A percentile compares a stretch with the other conserved stretches of the same genome.
Evolutionary conservation across 2,888 invertebrate genomes (phyloP).

Genomic region (Perizoma affinitatum): DNA sequence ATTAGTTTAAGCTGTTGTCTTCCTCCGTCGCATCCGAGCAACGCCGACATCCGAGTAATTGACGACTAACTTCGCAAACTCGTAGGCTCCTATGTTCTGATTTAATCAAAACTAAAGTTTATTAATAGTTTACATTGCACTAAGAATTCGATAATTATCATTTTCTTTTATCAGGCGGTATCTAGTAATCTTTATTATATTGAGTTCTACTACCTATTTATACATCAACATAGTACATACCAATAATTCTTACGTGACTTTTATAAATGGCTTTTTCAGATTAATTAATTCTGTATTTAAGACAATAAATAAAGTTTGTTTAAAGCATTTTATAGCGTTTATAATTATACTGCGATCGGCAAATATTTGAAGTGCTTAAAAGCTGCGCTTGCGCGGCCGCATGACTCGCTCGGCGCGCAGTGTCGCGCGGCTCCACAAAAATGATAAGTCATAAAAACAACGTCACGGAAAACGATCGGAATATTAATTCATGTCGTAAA

Average conservation of each 20-base stretch:
- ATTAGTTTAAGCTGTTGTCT: slow-evolving; percentile 77
- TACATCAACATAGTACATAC: slow-evolving; percentile 18
- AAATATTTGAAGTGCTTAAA: slow-evolving; percentile 65
- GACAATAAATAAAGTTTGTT: slow-evolving; percentile 72
- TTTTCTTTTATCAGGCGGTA: too few relatives aligned
- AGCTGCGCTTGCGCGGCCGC: slow-evolving; percentile 55
- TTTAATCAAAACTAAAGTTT: slow-evolving; percentile 64
- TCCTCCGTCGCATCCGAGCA: slow-evolving; percentile 60
- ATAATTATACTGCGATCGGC: slow-evolving; percentile 70
- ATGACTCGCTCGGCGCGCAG: slow-evolving; percentile 44
- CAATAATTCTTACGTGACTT: slow-evolving; percentile 33
- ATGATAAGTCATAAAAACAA: slow-evolving; percentile 84
- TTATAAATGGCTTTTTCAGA: slow-evolving; percentile 44
- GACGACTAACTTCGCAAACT: slow-evolving; percentile 67
- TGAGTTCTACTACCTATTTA: slow-evolving; percentile 17
- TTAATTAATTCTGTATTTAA: slow-evolving; percentile 70
- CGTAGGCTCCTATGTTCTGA: slow-evolving; percentile 68
- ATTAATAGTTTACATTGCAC: too few relatives aligned
- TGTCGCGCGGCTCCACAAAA: slow-evolving; percentile 76
- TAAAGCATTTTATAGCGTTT: slow-evolving; percentile 74
- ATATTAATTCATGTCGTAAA: slow-evolving; percentile 84
- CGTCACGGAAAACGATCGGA: slow-evolving; percentile 83
- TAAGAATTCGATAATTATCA: too few relatives aligned
- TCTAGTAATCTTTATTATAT: slow-evolving; percentile 6
- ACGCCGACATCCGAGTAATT: slow-evolving; percentile 64